Evolutionary conservation across 1,140 invertebrate species (phyloP).

Genomic region (Drosophila grimshawi): DNA sequence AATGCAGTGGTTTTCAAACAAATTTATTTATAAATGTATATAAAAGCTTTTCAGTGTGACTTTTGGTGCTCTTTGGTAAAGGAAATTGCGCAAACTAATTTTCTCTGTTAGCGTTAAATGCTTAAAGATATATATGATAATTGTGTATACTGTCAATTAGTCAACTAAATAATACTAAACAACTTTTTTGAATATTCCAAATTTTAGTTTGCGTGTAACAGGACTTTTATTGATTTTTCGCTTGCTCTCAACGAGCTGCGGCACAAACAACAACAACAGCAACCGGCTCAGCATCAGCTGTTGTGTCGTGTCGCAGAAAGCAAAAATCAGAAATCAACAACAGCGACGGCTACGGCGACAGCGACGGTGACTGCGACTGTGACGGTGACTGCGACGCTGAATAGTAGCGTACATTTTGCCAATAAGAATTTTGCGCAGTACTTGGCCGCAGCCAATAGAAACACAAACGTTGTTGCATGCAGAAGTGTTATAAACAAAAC

Average conservation of each 20-base stretch:
- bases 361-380: background rate
- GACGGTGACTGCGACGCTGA: conserved; percentile 1
- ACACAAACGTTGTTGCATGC: conserved; percentile 43
- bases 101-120: background rate
- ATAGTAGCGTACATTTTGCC: conserved; percentile 39
- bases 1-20: conserved; percentile 15
- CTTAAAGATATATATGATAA: background rate
- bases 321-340: background rate
- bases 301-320: background rate
- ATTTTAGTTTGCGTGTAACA: background rate
- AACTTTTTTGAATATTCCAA: background rate
- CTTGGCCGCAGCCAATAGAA: conserved; percentile 50
- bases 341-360: background rate
- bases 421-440: conserved; percentile 70
- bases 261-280: conserved; percentile 5
- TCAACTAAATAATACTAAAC: background rate
- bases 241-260: background rate
- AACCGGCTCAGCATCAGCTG: conserved; percentile 30
- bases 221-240: conserved; percentile 17
- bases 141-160: background rate
- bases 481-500: conserved; percentile 15
- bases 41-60: conserved; percentile 10
- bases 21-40: conserved; percentile 4
- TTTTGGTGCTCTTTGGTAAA: conserved; percentile 6
- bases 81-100: background rate